Conservation (phyloP, 2,113 vertebrate genomes). For the Nicator chloris region DNA sequence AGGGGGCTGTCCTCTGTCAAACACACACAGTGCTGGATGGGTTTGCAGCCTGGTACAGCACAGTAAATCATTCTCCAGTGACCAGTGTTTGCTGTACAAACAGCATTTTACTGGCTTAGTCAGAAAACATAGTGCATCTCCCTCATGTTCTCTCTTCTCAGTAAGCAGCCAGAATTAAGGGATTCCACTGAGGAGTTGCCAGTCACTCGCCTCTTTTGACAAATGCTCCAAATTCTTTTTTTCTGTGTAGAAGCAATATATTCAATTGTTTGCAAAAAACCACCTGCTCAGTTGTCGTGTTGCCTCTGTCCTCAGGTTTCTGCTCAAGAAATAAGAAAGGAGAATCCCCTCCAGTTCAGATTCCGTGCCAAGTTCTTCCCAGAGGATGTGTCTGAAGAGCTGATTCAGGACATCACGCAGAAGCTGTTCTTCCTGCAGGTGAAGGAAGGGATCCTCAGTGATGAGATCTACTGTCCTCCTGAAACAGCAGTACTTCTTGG, state of each 20-base stretch:
- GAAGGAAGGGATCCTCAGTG: conserved; percentile 89
- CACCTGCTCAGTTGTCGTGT: neutral
- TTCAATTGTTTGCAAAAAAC: neutral
- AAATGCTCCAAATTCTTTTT: neutral
- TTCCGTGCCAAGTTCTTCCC: conserved; percentile 96
- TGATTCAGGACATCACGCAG: conserved; percentile 96
- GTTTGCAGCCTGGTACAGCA: neutral
- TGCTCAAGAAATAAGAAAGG: conserved; percentile 91
- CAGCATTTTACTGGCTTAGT: neutral
- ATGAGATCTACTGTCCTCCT: conserved; percentile 94
- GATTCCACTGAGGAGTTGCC: neutral
- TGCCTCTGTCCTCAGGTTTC: conserved; percentile 77
- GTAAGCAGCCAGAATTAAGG: neutral
- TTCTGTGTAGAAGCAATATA: neutral
- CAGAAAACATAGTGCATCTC: neutral
- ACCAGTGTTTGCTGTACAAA: neutral
- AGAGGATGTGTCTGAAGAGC: conserved; percentile 90
- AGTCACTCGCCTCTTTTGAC: neutral
- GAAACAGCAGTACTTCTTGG: conserved; percentile 95
- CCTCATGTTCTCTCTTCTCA: neutral
- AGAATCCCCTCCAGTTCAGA: conserved; percentile 91
- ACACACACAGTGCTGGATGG: fast-evolving
- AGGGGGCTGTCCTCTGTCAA: neutral
- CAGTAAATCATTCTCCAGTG: neutral
- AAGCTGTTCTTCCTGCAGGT: conserved; percentile 97